phyloP scores from a whole-genome alignment of 2,797 vertebrate genomes.

The Paguma larvata region DNA sequence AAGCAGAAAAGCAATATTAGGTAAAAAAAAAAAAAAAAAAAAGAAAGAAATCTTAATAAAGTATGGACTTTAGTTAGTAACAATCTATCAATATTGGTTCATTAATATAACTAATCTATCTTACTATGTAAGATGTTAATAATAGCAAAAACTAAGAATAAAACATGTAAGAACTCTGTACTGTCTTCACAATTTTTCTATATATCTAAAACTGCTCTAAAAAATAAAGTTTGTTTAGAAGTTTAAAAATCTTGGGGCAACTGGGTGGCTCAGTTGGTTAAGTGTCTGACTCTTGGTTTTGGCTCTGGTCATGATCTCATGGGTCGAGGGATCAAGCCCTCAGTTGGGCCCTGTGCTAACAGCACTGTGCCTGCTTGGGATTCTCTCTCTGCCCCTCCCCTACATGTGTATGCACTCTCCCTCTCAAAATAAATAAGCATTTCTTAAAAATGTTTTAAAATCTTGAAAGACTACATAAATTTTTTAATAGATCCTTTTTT shows the following conservation, averaged over 20 bases:
- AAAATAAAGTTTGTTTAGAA: background rate
- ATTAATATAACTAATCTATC: background rate
- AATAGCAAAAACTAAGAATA: background rate
- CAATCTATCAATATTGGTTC: background rate
- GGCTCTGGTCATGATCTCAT: background rate
- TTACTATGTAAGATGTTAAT: background rate
- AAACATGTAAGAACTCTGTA: background rate
- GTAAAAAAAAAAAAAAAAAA: background rate
- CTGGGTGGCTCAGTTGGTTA: background rate
- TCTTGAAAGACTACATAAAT: too few species aligned
- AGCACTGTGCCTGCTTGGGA: background rate
- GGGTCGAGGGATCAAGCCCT: background rate
- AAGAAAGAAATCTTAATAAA: background rate
- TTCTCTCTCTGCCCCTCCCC: too few species aligned
- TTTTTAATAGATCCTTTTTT: too few species aligned
- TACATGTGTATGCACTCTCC: too few species aligned
- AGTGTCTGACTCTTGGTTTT: background rate
- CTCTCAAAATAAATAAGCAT: too few species aligned
- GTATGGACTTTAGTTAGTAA: background rate
- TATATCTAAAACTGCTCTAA: slow-evolving; percentile 5
- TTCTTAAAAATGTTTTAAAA: too few species aligned
- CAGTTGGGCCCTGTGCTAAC: background rate
- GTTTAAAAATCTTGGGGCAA: background rate
- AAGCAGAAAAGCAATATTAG: background rate
- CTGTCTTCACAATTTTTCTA: background rate